Conservation (phyloP, 1,140 invertebrate species). For the Mizuhopecten yessoensis region DNA sequence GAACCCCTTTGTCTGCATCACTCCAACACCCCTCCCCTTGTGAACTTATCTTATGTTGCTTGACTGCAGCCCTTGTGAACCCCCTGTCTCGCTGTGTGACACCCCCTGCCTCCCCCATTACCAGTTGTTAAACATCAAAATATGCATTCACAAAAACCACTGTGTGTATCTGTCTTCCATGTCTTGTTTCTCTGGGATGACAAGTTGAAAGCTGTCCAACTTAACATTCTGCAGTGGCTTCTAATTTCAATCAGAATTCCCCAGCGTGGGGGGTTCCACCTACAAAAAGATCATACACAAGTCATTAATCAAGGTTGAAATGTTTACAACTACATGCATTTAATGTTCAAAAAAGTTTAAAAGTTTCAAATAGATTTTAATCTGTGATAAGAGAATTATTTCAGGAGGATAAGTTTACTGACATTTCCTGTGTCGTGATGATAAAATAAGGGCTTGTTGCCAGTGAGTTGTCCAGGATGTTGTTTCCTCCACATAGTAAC, state of each 20-base stretch:
- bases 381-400: slow-evolving; percentile 10
- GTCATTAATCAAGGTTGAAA: slow-evolving; percentile 39
- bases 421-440: not conserved
- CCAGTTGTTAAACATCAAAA: not conserved
- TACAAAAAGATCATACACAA: not conserved
- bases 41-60: too few species aligned
- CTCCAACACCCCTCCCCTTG: too few species aligned
- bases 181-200: not conserved
- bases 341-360: slow-evolving; percentile 30
- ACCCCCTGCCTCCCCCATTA: not conserved
- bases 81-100: not conserved
- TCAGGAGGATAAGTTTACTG: not conserved
- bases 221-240: not conserved
- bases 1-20: too few species aligned
- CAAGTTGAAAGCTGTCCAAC: slow-evolving; percentile 16
- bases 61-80: too few species aligned
- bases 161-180: not conserved
- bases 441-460: not conserved
- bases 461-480: not conserved
- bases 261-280: not conserved
- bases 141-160: not conserved
- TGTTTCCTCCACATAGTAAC: not conserved
- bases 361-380: not conserved
- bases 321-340: not conserved
- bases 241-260: not conserved